Conservation (phyloP, 2,113 vertebrate genomes). For the Trachemys scripta region DNA sequence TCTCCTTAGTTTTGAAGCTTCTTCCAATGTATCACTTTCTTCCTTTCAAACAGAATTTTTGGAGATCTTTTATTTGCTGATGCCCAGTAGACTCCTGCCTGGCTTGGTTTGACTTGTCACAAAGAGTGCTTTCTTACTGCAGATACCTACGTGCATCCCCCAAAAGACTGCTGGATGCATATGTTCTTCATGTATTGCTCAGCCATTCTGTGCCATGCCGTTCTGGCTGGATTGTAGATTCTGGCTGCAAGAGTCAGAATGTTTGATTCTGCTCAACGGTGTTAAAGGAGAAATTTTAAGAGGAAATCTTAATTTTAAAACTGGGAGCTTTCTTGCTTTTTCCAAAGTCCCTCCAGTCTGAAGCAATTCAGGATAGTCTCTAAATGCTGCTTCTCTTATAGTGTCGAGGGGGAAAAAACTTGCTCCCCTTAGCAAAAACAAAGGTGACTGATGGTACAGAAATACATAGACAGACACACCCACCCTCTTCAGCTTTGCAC, state of each 20-base stretch:
- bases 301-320: background rate
- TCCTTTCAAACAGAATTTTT: background rate
- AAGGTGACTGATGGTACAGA: background rate
- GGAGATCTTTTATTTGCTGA: background rate
- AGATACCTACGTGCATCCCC: background rate
- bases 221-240: background rate
- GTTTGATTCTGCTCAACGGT: background rate
- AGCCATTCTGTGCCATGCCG: background rate
- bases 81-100: background rate
- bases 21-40: background rate
- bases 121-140: background rate
- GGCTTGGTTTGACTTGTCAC: background rate
- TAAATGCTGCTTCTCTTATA: background rate
- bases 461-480: background rate
- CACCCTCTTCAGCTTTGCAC: background rate
- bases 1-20: background rate
- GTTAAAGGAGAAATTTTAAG: background rate
- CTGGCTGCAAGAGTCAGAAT: background rate
- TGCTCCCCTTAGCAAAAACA: background rate
- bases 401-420: background rate
- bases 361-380: background rate
- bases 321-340: background rate
- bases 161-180: fast-evolving
- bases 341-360: background rate
- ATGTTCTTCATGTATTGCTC: background rate